Evolutionary conservation across 2,113 vertebrate species (phyloP), one percentile per base, ranked within the genome.

Genomic region (Edolisoma coerulescens): DNA sequence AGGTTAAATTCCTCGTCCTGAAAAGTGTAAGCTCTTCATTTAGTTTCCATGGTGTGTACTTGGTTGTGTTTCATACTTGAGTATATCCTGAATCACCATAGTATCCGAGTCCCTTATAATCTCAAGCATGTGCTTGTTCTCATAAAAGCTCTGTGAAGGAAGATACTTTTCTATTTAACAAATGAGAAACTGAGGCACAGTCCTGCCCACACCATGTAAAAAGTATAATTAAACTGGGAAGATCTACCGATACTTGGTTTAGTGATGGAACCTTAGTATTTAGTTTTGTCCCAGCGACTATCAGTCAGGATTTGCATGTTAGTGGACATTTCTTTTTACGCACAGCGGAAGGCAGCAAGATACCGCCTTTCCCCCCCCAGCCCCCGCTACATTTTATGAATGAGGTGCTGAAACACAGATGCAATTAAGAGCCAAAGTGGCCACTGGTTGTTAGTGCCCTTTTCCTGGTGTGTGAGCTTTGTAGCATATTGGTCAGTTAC

Each of bases 331-430:
- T 64, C 19, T 71, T 87, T 68, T 52, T 56, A 60, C 0, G 1
- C 18, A 27, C 21, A 37, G 8, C 37, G 32, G 50, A 88, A 93
- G 41, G 54, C 68, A 71, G 22, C 61, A 54, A 54, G 64, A 19
- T 54, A 7, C 16, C 0, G 2, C 15, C 28, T 45, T n/a, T 1
- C 5, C 4, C 27, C 16, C 5, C 14, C n/a, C n/a, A n/a, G n/a
- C n/a, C n/a, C n/a, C n/a, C n/a, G n/a, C n/a, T 3, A 7, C 3
- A 2, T 89, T 71, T 88, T 21, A 6, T 39, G 49, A 63, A 71
- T 20, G 7, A 85, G 10, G 45, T 68, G 33, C n/a, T 50, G 49
- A 91, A 79, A 74, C 9, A 56, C 7, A 59, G 70, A 41, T 69
- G n/a, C 26, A 73, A 0, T 33, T 42, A 49, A 53, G 17, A 53